These are phyloP conservation scores for Marisa cornuarietis DNA, from an alignment of 1,140 invertebrate genomes.

Conservation along the genomic window DNA sequence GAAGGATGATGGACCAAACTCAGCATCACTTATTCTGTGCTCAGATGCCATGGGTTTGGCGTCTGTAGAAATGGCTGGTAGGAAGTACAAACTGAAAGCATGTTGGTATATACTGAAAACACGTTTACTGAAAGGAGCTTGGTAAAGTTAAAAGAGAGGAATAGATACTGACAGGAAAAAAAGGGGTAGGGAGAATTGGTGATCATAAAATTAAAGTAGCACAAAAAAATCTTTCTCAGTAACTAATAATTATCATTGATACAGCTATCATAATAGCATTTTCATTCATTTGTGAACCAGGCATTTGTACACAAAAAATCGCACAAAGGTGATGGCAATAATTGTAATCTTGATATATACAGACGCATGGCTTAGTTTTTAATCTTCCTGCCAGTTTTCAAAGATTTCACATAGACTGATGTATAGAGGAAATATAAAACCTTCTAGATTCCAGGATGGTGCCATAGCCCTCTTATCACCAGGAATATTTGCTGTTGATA, in stretches of 20 bases:
- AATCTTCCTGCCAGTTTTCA: too few species aligned
- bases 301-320: background rate
- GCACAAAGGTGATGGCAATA: background rate
- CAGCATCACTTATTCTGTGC: slow-evolving; percentile 39
- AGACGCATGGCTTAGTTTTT: background rate
- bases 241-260: background rate
- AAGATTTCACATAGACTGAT: too few species aligned
- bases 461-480: background rate
- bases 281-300: too few species aligned
- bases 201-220: too few species aligned
- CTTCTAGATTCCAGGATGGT: too few species aligned
- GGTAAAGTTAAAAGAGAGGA: background rate
- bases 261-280: background rate
- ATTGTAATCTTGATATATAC: background rate
- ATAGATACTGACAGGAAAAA: background rate
- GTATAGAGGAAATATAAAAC: too few species aligned
- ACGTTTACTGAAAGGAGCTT: background rate
- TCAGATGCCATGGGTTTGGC: slow-evolving; percentile 45
- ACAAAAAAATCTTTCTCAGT: too few species aligned
- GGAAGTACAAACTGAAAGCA: slow-evolving; percentile 36
- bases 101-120: too few species aligned
- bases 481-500: background rate
- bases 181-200: too few species aligned
- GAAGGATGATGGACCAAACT: slow-evolving; percentile 18
- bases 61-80: slow-evolving; percentile 46